These are phyloP conservation scores for Schizothorax lantsangensis DNA, from an alignment of 2,797 vertebrate species.

Conservation along the genomic window DNA sequence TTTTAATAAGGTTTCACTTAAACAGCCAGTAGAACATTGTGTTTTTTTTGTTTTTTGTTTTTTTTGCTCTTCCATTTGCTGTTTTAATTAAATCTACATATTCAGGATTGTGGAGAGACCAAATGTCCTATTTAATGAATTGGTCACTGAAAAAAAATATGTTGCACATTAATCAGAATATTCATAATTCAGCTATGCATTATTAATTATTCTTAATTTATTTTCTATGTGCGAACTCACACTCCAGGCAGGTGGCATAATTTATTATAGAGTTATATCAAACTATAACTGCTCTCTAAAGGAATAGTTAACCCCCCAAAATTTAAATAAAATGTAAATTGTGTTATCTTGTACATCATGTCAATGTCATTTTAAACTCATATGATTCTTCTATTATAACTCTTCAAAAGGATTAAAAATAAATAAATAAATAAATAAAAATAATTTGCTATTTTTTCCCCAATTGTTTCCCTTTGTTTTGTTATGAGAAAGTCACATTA, in stretches of 20 bases:
- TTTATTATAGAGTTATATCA: neutral
- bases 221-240: neutral
- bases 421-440: no score
- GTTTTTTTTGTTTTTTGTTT: no score
- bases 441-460: no score
- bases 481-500: no score
- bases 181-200: neutral
- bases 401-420: no score
- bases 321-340: no score
- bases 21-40: neutral
- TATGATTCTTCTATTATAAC: no score
- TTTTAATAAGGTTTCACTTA: neutral
- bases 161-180: neutral
- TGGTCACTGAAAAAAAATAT: neutral
- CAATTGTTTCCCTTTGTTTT: no score
- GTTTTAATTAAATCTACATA: slow-evolving; percentile 1
- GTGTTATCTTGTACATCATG: no score
- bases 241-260: neutral
- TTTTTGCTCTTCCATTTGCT: neutral
- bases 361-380: no score
- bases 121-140: neutral
- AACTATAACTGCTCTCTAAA: neutral
- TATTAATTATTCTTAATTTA: slow-evolving; percentile 1
- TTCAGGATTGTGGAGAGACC: neutral
- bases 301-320: neutral